Base-by-base conservation (phyloP, 2,888 invertebrate species). In the Phoenoteleia sp. region DNA sequence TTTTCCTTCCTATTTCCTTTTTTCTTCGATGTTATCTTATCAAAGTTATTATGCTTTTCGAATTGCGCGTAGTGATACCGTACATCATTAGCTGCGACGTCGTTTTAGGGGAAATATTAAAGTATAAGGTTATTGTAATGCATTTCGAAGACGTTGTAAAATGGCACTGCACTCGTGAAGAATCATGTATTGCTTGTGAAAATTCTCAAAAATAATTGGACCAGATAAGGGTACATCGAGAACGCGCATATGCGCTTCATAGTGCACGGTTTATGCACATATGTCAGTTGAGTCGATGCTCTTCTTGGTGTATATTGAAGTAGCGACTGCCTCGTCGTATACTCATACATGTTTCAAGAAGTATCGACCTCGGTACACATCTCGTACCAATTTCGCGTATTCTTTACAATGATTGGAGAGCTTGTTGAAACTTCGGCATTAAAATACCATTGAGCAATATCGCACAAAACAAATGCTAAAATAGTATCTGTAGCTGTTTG, bases 201-300 rank as follows among this genome's bases (percentile, higher is more conserved):
- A 86, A 88, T 89, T 87, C 87, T 88, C 84, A 89, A 90, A 90
- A 90, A 89, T 89, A 89, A 91, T 90, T 88, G 89, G 85, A 85
- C 80, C 77, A 72, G 85, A 79, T 88, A 88, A 89, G 87, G 81
- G 87, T 79, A 60, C 69, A 62, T 66, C 54, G 71, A 81, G 69
- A 54, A 9, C 19, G 56, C 56, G 56, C 33, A 33, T 58, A 33
- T 17, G 36, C 36, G 56, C 6, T 17, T 15, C 52, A 58, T 49
- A 54, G 36, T 71, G 66, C 64, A 42, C 56, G 42, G 75, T 52
- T 67, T 69, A 60, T 66, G 76, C 47, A 52, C 79, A 42, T 79
- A 64, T 64, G 69, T 49, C 81, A 25, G 66, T 15, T 39, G 1
- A 64, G 66, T 47, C 72, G 74, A 74, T 81, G 81, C 67, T 72